Base-by-base conservation (phyloP, 2,888 invertebrate genomes). In the Lithophane leautieri region DNA sequence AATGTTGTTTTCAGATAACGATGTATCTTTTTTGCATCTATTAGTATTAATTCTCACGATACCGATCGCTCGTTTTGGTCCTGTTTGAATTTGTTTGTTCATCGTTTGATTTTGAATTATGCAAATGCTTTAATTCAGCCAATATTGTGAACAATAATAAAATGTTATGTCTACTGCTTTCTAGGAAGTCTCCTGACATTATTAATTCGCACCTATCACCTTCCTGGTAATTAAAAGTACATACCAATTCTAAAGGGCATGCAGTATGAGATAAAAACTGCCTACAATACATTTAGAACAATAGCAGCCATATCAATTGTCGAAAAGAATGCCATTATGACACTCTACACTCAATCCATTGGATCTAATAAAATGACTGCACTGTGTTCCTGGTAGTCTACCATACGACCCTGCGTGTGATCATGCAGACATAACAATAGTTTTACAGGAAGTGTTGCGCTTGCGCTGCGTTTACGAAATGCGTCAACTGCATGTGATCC, bases 311-410 rank as follows among this genome's bases (percentile, higher is more conserved):
- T 84, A 86, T 86, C 88, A 87, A 82, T 84, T 88, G 83, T 80
- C 78, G 44, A 88, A 88, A 87, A 89, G 88, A 89, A 90, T 89
- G 84, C 79, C 86, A 87, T 89, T 86, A 86, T 88, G 89, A 80
- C 83, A 89, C 76, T 82, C 44, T 86, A 88, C 82, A 82, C 81
- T 73, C 79, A 34, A 67, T 67, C 58, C 67, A 86, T 85, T 86
- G 83, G 79, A 83, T 85, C 85, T 89, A 85, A 89, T 86, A 79
- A 81, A 60, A 76, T 63, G 58, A 66, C 76, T 82, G 82, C 69
- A 63, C 78, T 82, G 84, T 72, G 68, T 89, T 88, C 88, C 76
- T 81, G 79, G 88, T 87, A 89, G 56, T 28, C n/a, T 60, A 42
- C 34, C 62, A 74, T 68, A 50, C 19, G 76, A 86, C 69, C 62